Conservation (phyloP, 2,113 vertebrate genomes). For the Varanus komodoensis region DNA sequence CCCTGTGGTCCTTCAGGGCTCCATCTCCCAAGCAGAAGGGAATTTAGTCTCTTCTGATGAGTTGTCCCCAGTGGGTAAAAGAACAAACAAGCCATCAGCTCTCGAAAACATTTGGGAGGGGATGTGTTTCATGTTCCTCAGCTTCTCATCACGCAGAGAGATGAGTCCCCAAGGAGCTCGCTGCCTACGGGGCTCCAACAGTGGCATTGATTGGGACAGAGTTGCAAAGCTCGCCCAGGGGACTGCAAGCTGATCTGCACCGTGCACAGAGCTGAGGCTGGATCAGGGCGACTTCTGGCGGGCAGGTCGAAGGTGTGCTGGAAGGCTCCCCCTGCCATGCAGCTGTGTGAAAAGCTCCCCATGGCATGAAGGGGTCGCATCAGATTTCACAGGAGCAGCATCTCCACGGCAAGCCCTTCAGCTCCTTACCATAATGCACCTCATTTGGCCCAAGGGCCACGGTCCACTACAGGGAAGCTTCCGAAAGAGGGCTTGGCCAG, state of each 20-base stretch:
- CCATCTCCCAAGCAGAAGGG: neutral
- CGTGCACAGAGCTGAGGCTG: too few relatives aligned
- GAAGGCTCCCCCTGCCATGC: neutral
- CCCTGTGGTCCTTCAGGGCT: neutral
- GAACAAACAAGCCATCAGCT: neutral
- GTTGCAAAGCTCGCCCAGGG: neutral
- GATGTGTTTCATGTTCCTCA: conserved; percentile 17
- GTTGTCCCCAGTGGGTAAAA: neutral
- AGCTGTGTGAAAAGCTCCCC: neutral
- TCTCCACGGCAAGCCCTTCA: too few relatives aligned
- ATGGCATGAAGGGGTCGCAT: neutral
- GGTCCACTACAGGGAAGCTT: too few relatives aligned
- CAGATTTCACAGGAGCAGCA: too few relatives aligned
- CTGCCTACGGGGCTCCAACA: neutral
- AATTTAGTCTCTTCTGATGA: neutral
- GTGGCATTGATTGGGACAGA: neutral
- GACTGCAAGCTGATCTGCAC: neutral
- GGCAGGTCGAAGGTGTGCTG: neutral
- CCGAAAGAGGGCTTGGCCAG: too few relatives aligned
- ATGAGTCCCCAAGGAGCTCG: neutral
- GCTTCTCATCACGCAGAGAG: neutral
- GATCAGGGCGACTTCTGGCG: too few relatives aligned
- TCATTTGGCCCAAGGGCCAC: too few relatives aligned
- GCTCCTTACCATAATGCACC: too few relatives aligned
- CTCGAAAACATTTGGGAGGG: neutral